Evolutionary conservation across 1,140 invertebrate genomes (phyloP).

Genomic region (Calliphora vicina): DNA sequence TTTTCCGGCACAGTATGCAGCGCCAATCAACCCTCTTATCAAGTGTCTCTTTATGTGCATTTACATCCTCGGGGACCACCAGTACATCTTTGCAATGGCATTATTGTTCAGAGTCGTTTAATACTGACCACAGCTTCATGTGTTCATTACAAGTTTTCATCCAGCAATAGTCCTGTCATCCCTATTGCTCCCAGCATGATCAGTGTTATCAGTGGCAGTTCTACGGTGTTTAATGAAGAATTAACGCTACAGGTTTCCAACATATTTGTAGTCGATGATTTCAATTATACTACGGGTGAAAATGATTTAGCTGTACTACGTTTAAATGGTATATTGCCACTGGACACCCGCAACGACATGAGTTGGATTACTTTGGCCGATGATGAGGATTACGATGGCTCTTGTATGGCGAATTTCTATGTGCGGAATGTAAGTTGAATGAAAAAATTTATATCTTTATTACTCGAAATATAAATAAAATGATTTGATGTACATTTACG

Average conservation of each 20-base stretch:
- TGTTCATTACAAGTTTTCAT: conserved; percentile 15
- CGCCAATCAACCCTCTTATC: conserved; percentile 35
- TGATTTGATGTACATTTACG: neutral
- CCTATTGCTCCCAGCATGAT: neutral
- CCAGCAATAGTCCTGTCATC: neutral
- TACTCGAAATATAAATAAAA: neutral
- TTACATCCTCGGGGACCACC: conserved; percentile 30
- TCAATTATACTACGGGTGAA: conserved; percentile 36
- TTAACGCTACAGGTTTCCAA: conserved; percentile 7
- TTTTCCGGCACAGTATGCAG: neutral
- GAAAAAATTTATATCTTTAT: neutral
- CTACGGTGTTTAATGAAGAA: neutral
- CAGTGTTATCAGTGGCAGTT: conserved; percentile 16
- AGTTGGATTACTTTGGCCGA: conserved; percentile 41
- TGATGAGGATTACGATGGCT: neutral
- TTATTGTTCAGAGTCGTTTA: conserved; percentile 33
- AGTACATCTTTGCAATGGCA: conserved; percentile 37
- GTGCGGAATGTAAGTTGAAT: conserved; percentile 28
- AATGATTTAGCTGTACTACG: conserved; percentile 41
- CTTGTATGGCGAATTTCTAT: conserved; percentile 37
- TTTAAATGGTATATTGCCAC: conserved; percentile 35
- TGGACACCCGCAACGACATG: conserved; percentile 30
- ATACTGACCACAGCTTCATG: conserved; percentile 37
- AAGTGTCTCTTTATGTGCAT: conserved; percentile 34
- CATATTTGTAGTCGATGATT: conserved; percentile 13